Conservation (phyloP, 2,113 vertebrate genomes). For the Python bivittatus region DNA sequence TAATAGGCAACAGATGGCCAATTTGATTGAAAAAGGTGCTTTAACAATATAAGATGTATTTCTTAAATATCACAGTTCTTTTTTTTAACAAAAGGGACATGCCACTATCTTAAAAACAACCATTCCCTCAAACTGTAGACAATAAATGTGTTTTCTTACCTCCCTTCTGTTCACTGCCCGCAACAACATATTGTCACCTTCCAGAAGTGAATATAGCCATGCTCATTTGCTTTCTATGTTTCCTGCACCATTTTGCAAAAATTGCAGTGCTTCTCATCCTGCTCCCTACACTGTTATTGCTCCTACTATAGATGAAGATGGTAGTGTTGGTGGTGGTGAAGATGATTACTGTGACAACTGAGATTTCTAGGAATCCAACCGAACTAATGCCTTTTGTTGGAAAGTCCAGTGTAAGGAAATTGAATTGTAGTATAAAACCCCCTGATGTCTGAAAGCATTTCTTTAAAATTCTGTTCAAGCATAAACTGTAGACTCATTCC, state of each 20-base stretch:
- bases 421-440: not conserved
- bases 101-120: conserved; percentile 56
- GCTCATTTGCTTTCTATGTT: not conserved
- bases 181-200: not conserved
- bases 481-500: not conserved
- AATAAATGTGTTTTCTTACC: conserved; percentile 36
- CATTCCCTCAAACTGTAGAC: conserved; percentile 12
- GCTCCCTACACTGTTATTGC: fast-evolving
- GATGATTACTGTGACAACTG: not conserved
- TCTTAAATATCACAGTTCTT: conserved; percentile 58
- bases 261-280: conserved; percentile 50
- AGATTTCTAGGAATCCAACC: not conserved
- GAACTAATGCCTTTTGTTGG: not conserved
- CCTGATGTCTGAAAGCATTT: not conserved
- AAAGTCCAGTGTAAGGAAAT: not conserved
- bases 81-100: conserved; percentile 58
- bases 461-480: not conserved
- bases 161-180: conserved; percentile 1
- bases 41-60: conserved; percentile 66
- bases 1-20: conserved; percentile 72
- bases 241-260: conserved; percentile 10
- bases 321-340: not conserved
- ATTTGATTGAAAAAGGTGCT: conserved; percentile 66
- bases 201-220: not conserved
- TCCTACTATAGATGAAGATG: not conserved